Percentiles rank a stretch among this genome's conserved stretches.
Evolutionary conservation across 2,797 vertebrate species (phyloP).

Genomic region (Danio tinwini): DNA sequence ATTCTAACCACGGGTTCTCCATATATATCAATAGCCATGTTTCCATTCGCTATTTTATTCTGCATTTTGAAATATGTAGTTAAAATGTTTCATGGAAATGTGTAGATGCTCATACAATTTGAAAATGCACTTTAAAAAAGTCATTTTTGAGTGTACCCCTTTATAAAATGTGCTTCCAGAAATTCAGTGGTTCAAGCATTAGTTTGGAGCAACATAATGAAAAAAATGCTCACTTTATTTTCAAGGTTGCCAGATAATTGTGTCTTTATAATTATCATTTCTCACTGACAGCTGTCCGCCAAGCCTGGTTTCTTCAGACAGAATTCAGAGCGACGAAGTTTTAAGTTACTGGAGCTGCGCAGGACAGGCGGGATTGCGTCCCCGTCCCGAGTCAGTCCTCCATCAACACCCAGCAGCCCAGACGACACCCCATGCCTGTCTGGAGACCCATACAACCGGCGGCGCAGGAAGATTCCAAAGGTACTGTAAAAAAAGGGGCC

Average conservation of each 20-base stretch:
- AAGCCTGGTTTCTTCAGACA: constrained; percentile 88
- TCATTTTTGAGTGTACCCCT: no score
- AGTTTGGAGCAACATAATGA: no score
- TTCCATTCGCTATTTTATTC: no score
- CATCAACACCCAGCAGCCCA: constrained; percentile 96
- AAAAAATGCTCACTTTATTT: neutral
- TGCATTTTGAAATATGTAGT: no score
- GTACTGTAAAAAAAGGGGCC: constrained; percentile 69
- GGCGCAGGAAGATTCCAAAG: constrained; percentile 94
- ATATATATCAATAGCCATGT: neutral
- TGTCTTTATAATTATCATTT: constrained; percentile 4
- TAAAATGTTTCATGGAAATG: no score
- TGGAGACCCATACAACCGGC: constrained; percentile 91
- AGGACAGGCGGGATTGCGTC: constrained; percentile 84
- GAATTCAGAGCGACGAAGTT: constrained; percentile 90
- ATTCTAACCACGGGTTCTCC: neutral
- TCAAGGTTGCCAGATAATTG: neutral
- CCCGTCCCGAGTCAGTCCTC: constrained; percentile 90
- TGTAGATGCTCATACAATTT: no score
- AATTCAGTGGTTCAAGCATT: no score
- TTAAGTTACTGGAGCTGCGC: constrained; percentile 89
- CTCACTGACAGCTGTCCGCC: constrained; percentile 67
- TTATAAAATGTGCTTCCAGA: no score
- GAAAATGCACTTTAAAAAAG: no score
- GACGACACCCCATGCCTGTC: constrained; percentile 93